Evolutionary conservation across 2,797 vertebrate genomes (phyloP), one percentile per base, ranked within the genome.

Genomic region (Lophotriccus pileatus): DNA sequence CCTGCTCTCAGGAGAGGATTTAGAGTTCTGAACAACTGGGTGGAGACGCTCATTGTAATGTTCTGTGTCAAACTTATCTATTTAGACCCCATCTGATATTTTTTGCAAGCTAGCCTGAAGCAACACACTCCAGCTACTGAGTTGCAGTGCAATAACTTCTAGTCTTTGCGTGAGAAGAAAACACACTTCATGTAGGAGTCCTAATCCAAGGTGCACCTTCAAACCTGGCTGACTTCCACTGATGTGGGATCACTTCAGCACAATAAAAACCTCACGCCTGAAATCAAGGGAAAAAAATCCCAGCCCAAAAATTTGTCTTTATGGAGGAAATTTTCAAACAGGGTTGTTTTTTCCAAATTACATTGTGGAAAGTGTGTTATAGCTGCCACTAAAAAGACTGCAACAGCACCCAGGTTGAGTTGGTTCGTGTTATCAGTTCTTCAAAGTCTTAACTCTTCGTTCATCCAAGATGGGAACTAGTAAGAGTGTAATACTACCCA

Each of bases 141-240:
- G 18, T 17, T 32, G 23, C 41, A 63, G 11, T 44, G 37, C 46
- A 81, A 6, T 36, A n/a, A 12, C 18, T 87, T 68, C 53, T 10
- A 55, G 24, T 11, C 18, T 50, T 60, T 30, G 6, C 41, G 28
- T 9, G 22, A 13, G 28, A 79, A 79, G 67, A 83, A 72, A 72
- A 37, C 0, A 0, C 37, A 8, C 16, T 62, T 68, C 14, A 14
- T 70, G 39, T 39, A 70, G 23, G 14, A 60, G 8, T 27, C 25
- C 7, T 47, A 56, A 59, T 47, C 14, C 25, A 64, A 64, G 24
- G 2, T 34, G 15, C 15, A 37, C 27, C 16, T 80, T 80, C 68
- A 49, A 82, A 60, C 14, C 18, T 37, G 59, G 12, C 14, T 87
- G 44, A 64, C 18, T 46, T 27, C 4, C 27, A 67, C 24, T 63